Evolutionary conservation across 2,113 vertebrate genomes (phyloP), one percentile per base, ranked within the genome.

Genomic region (Perccottus glenii): DNA sequence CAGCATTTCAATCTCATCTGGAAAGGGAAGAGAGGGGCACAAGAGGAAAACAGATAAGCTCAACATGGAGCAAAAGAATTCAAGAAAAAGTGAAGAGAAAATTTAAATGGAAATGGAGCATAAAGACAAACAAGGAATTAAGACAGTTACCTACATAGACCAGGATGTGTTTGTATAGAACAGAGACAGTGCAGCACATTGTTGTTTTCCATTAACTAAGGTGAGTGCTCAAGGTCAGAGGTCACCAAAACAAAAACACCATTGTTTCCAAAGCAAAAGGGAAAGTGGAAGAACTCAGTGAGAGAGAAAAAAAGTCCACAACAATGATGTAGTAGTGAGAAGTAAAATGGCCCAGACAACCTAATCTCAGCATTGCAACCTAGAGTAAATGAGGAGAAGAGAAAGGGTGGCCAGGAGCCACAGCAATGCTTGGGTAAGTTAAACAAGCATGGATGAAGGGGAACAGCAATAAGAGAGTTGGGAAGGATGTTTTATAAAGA

Each of bases 1-100:
- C 87, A 96, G 89, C 93, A 95, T 95, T 85, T 96, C 95, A 69
- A 96, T 96, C 79, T 95, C 95, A 92, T 96, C 95, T 96, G 90
- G 52, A 76, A 44, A 45, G 27, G 56, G 48, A 52, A 14, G 10
- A 27, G 46, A 9, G 12, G 46, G 62, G 35, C 15, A 45, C 67
- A 9, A 4, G 43, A 49, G 48, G 46, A 33, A 46, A 71, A 66
- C 38, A 5, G 35, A 53, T 38, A 55, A 70, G 33, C 42, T 55
- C 3, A 4, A 3, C 9, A 51, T 5, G 3, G 56, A 10, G 57
- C 43, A 33, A 48, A 15, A 5, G 36, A 46, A 10, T 19, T 36
- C 9, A 35, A 60, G n/a, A 3, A 45, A 11, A 38, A 40, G 49
- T 35, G n/a, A 27, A 1, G 3, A 27, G 19, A 27, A 27, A 2